A percentile compares a stretch with the other conserved stretches of the same genome.
These are phyloP conservation scores for Bombus difficillimus DNA, from an alignment of 1,140 invertebrate genomes.

Conservation along the genomic window DNA sequence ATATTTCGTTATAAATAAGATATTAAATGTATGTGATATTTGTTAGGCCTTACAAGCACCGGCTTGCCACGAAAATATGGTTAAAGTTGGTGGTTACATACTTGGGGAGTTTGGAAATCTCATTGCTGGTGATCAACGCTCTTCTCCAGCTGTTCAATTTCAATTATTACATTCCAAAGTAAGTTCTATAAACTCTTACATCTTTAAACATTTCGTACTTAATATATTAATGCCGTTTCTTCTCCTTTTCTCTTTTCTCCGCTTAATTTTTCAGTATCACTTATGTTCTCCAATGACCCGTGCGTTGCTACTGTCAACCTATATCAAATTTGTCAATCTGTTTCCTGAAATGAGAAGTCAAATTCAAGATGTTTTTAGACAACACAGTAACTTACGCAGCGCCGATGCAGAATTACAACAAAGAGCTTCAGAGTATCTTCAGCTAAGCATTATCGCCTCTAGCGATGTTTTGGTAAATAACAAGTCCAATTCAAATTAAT, in stretches of 20 bases:
- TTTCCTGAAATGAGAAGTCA: constrained; percentile 99
- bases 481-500: not conserved
- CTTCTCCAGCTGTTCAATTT: constrained; percentile 97
- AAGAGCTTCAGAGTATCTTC: constrained; percentile 98
- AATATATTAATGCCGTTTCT: constrained; percentile 9
- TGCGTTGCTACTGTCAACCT: constrained; percentile 97
- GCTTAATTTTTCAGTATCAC: constrained; percentile 89
- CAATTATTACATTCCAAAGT: constrained; percentile 98
- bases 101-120: constrained; percentile 99
- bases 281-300: constrained; percentile 98
- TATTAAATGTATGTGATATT: not conserved
- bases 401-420: constrained; percentile 99
- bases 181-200: constrained; percentile 43
- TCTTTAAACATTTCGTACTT: not conserved
- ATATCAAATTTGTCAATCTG: constrained; percentile 99
- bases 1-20: not conserved
- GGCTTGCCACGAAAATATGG: constrained; percentile 99
- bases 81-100: constrained; percentile 99
- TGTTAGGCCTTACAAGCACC: constrained; percentile 95
- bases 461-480: constrained; percentile 94
- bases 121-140: constrained; percentile 98
- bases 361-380: constrained; percentile 98
- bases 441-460: constrained; percentile 97
- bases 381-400: constrained; percentile 97
- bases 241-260: constrained; percentile 40